Percentiles rank a stretch among this genome's conserved stretches.
phyloP scores from a whole-genome alignment of 2,113 vertebrate species.

The Percopsis transmontana region DNA sequence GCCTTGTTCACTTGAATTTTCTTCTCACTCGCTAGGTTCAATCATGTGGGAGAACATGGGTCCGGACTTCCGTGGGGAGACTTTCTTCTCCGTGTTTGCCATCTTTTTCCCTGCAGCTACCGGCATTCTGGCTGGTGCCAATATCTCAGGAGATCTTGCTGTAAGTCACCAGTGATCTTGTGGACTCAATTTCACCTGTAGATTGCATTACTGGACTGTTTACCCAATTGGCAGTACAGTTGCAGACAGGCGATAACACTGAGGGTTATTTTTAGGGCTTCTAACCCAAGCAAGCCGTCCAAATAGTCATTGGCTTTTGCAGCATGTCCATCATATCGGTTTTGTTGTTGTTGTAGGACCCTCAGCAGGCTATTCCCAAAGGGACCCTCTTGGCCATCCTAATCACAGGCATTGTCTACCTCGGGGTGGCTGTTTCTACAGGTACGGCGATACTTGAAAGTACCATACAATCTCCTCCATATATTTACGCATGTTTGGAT shows the following conservation, averaged over 20 bases:
- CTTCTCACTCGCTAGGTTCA: constrained; percentile 67
- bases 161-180: constrained; percentile 76
- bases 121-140: constrained; percentile 96
- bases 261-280: no score
- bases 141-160: constrained; percentile 97
- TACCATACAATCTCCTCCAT: not conserved
- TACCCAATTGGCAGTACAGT: no score
- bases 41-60: constrained; percentile 96
- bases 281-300: no score
- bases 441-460: constrained; percentile 72
- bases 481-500: not conserved
- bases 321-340: not conserved
- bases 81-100: constrained; percentile 95
- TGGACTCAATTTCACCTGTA: no score
- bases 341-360: constrained; percentile 81
- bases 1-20: not conserved
- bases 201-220: no score
- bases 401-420: constrained; percentile 92
- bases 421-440: constrained; percentile 91
- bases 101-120: constrained; percentile 99
- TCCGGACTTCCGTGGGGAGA: constrained; percentile 85
- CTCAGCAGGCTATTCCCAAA: constrained; percentile 94
- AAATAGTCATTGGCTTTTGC: not conserved
- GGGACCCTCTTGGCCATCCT: constrained; percentile 96
- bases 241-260: no score